Evolutionary conservation across 2,888 invertebrate species (phyloP), one percentile per base, ranked within the genome.

Genomic region (Brachynemurus nebulosus): DNA sequence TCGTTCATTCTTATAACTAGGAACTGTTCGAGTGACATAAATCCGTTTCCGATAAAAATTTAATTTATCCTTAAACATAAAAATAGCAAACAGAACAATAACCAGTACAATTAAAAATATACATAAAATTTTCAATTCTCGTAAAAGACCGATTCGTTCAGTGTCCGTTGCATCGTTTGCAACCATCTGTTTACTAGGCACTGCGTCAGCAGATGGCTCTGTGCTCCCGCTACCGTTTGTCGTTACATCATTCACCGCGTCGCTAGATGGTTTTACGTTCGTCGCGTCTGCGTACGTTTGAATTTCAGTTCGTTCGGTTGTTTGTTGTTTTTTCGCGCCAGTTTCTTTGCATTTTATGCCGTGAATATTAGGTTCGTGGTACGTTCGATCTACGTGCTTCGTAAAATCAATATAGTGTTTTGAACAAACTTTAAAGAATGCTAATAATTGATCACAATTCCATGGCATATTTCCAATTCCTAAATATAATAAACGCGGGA

Each of bases 381-480:
- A 37, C 12, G 18, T 11, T 17, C 37, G 19, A 20, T 37, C 37
- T 20, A 20, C n/a, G n/a, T 37, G 37, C 8, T 37, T 37, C 20
- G 37, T 37, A 18, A 37, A 20, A 37, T 37, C 37, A 37, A 37
- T 37, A 20, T 20, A 37, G 20, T 19, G 37, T 17, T 20, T 7
- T 19, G 18, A 20, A 12, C 37, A 37, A 4, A 17, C 18, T 37
- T 37, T 18, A 9, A 37, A 37, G 12, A 37, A 37, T 37, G 18
- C 18, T 19, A 37, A 19, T 20, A 37, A 37, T 9, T 18, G 12
- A 12, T 21, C 37, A 20, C 37, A 37, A 11, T 7, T 37, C 37
- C 37, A 37, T 37, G 37, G 37, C 16, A 37, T 37, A 2, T n/a
- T 19, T n/a, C 37, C 37, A 20, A 37, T 20, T n/a, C 37, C 37